A percentile compares a stretch with the other conserved stretches of the same genome.
phyloP scores from a whole-genome alignment of 2,113 vertebrate genomes.

The Ictidomys tridecemlineatus region DNA sequence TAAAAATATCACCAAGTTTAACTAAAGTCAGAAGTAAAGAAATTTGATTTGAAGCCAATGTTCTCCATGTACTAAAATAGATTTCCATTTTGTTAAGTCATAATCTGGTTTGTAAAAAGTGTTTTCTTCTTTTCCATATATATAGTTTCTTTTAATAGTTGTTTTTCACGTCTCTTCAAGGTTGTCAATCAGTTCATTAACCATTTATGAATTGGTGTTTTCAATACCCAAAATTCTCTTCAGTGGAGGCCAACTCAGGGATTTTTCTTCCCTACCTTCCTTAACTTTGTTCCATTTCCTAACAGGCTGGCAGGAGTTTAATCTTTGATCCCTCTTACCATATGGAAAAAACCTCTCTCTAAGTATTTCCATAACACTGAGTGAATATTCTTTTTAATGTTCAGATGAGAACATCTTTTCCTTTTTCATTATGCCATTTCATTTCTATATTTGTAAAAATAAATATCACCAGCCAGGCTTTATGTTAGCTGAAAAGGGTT shows the following conservation, averaged over 20 bases:
- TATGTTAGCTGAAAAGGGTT: constrained; percentile 41
- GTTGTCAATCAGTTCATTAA: constrained; percentile 42
- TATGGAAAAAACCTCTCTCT: constrained; percentile 63
- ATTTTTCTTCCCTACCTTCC: constrained; percentile 1
- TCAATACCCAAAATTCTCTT: constrained; percentile 13
- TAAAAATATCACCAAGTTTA: constrained; percentile 75
- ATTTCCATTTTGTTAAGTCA: constrained; percentile 60
- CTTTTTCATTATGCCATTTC: constrained; percentile 50
- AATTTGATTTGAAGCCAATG: constrained; percentile 56
- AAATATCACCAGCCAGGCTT: constrained; percentile 56
- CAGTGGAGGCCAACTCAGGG: not conserved
- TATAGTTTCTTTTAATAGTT: not conserved
- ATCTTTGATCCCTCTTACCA: constrained; percentile 19
- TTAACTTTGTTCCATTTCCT: constrained; percentile 45
- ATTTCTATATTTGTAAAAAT: constrained; percentile 69
- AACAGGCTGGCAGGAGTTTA: constrained; percentile 21
- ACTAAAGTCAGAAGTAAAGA: constrained; percentile 65
- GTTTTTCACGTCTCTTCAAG: not conserved
- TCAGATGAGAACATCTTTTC: constrained; percentile 71
- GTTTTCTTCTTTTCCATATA: constrained; percentile 43
- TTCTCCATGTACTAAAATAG: constrained; percentile 61
- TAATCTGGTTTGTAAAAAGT: constrained; percentile 45
- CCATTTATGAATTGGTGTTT: not conserved
- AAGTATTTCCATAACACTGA: constrained; percentile 67
- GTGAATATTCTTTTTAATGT: constrained; percentile 71